Evolutionary conservation across 2,888 invertebrate species (phyloP), one percentile per base, ranked within the genome.

Genomic region (Pachliopta kotzebuea): DNA sequence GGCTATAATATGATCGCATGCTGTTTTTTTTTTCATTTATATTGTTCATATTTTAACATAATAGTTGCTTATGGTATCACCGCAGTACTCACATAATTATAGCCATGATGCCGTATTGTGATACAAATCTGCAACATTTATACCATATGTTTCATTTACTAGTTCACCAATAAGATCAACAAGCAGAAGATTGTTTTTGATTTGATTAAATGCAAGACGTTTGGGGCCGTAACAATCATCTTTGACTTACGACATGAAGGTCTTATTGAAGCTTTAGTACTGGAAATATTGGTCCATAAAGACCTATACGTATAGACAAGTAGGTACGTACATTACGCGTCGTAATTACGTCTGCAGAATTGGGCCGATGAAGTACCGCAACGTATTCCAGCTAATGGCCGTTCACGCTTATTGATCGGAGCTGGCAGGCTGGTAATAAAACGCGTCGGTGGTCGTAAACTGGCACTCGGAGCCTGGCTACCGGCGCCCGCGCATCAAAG

Each of bases 401-500:
- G 69, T 75, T 72, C 71, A 69, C 70, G 80, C 79, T 83, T 82
- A 84, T 80, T 84, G 82, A 86, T 84, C 78, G 82, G 81, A 78
- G 80, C 80, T 79, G 77, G 83, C 82, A 85, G 84, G 76, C 78
- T 75, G 76, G 83, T 78, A 81, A 83, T 88, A 86, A 89, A 88
- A 86, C 73, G 77, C 78, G 83, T 78, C 83, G 79, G 82, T 84
- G 83, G 77, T 87, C 88, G 83, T 90, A 90, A 90, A 90, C 87
- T 84, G 82, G 85, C 86, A 85, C 86, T 88, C 81, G 81, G 83
- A 73, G 74, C 76, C 78, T 77, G 74, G 82, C 85, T 83, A 83
- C 84, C 78, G 88, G 86, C 87, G 85, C 87, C 85, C 85, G 87
- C 85, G 85, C 83, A 82, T 88, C 89, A 90, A 89, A 90, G 86